Evolutionary conservation across 2,113 vertebrate species (phyloP), one percentile per base, ranked within the genome.

Genomic region (Leiothrix lutea): DNA sequence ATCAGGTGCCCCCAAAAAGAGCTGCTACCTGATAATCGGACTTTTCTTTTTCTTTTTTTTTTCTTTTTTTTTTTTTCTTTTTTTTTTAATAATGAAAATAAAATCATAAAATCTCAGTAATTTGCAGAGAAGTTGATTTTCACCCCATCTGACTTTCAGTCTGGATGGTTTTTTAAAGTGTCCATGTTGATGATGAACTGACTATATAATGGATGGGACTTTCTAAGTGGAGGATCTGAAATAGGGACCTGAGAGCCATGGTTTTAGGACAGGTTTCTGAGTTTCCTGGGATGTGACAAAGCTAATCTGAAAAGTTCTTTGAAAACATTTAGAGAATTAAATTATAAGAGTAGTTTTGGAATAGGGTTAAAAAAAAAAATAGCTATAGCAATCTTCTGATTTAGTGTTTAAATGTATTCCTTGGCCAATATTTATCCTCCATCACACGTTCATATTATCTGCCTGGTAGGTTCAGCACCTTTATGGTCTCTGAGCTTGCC

Each of bases 91-190:
- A 0, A 24, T 24, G 11, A 81, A 71, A 82, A 80, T 44, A 67
- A 91, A 79, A 57, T 28, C 9, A 16, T 61, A 67, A 91, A 79
- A 57, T 28, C 9, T 14, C 57, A 23, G 40, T 80, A 45, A 66
- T 95, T 91, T 82, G 18, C 54, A 83, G 45, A 62, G 9, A 90
- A 66, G 42, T 80, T 88, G 20, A 36, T 91, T 95, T 95, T 87
- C 50, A 58, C 36, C 19, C 9, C 1, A 0, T 64, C 17, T 78
- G 33, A 53, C 48, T 90, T 72, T 61, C 5, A 5, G 6, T 86
- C 36, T 47, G 51, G 35, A 62, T 38, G 8, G 33, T 57, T 64
- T 89, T 78, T 85, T 58, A 4, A 62, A 86, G 13, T 40, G 17
- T 74, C n/a, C 9, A 1, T 0, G 0, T n/a, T 6, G 0, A 42